Evolutionary conservation across 2,888 invertebrate species (phyloP).

Genomic region (Pocota personata): DNA sequence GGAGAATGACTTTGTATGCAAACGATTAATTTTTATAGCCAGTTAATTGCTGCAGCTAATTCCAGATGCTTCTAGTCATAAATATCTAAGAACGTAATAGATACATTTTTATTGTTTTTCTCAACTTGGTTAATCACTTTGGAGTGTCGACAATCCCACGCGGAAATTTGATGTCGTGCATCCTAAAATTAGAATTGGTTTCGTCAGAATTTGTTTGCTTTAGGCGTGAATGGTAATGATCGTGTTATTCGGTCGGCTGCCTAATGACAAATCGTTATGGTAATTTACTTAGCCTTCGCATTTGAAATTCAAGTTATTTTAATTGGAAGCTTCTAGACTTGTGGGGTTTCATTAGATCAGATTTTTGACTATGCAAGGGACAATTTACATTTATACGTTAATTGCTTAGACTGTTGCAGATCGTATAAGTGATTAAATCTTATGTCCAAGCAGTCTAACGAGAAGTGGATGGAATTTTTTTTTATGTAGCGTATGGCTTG

Average conservation of each 20-base stretch:
- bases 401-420: no score
- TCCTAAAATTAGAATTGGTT: slow-evolving; percentile 36
- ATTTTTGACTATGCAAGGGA: no score
- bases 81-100: neutral
- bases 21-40: neutral
- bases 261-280: neutral
- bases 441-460: no score
- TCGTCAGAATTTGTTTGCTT: slow-evolving; percentile 30
- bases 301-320: neutral
- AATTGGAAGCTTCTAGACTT: neutral
- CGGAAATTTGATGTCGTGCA: slow-evolving; percentile 22
- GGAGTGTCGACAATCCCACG: slow-evolving; percentile 23
- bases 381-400: no score
- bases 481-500: no score
- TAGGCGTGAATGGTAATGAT: neutral
- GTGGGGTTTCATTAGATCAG: no score
- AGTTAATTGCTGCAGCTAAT: neutral
- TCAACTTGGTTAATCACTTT: neutral
- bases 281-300: neutral
- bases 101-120: neutral
- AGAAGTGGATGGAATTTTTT: no score
- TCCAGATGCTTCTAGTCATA: neutral
- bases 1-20: slow-evolving; percentile 10
- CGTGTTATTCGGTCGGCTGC: neutral
- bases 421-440: no score